These are phyloP conservation scores for Parauchenoglanis punctatus DNA, from an alignment of 2,797 vertebrate genomes.

Conservation along the genomic window DNA sequence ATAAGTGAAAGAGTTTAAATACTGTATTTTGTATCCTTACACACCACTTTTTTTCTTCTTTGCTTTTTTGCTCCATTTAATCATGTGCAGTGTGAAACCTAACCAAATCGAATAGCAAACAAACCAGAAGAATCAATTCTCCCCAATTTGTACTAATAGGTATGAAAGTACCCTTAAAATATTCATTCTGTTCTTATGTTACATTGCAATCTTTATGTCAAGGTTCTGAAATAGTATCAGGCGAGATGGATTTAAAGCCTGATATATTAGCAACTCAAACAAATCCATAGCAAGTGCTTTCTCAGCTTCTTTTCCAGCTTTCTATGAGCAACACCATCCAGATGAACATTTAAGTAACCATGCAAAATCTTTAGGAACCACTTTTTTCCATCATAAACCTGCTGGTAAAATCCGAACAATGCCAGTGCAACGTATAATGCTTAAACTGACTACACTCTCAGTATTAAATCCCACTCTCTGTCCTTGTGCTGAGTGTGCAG, in stretches of 20 bases:
- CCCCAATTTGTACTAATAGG: background rate
- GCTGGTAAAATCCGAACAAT: background rate
- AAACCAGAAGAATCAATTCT: background rate
- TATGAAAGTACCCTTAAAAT: background rate
- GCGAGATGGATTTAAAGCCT: background rate
- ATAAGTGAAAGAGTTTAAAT: background rate
- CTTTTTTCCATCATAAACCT: background rate
- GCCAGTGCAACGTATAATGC: background rate
- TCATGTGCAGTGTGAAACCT: background rate
- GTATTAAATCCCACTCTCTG: background rate
- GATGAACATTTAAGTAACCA: background rate
- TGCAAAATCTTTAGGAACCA: background rate
- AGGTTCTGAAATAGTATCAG: background rate
- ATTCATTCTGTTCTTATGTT: no score
- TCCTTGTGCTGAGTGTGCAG: background rate
- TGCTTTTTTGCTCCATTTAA: background rate
- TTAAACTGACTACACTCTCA: background rate
- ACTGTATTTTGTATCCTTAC: background rate
- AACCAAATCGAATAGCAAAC: slow-evolving; percentile 1
- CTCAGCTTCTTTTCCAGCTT: background rate
- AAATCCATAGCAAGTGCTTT: background rate
- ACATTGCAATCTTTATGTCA: background rate
- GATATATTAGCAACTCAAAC: background rate
- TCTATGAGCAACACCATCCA: background rate
- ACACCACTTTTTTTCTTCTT: background rate